Conservation (phyloP, 2,113 vertebrate species). For the Mobula birostris region DNA sequence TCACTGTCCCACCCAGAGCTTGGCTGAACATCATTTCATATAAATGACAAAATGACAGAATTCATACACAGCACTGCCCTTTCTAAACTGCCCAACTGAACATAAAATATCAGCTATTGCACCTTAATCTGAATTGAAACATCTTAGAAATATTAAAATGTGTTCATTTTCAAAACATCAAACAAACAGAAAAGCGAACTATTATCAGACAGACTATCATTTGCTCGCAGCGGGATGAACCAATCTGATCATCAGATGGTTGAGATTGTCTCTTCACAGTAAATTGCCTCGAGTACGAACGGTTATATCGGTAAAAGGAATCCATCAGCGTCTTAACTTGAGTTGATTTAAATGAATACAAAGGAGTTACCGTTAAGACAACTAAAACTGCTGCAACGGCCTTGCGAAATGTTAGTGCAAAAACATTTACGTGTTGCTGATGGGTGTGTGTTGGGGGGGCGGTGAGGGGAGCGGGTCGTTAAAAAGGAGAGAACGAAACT, state of each 20-base stretch:
- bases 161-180: constrained; percentile 1
- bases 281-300: background rate
- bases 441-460: too few species aligned
- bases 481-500: background rate
- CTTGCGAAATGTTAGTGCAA: background rate
- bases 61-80: background rate
- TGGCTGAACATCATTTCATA: background rate
- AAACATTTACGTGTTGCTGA: too few species aligned
- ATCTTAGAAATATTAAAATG: background rate
- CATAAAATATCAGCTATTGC: background rate
- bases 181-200: background rate
- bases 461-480: background rate
- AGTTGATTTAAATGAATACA: background rate
- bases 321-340: background rate
- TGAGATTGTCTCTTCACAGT: background rate
- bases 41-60: background rate
- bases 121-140: background rate
- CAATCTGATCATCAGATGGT: background rate
- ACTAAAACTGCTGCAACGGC: background rate
- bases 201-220: background rate
- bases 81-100: background rate
- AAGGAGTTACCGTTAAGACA: background rate
- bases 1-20: background rate
- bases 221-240: background rate
- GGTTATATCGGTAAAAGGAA: background rate